Conservation (phyloP, 2,888 invertebrate species). For the Timema podura region DNA sequence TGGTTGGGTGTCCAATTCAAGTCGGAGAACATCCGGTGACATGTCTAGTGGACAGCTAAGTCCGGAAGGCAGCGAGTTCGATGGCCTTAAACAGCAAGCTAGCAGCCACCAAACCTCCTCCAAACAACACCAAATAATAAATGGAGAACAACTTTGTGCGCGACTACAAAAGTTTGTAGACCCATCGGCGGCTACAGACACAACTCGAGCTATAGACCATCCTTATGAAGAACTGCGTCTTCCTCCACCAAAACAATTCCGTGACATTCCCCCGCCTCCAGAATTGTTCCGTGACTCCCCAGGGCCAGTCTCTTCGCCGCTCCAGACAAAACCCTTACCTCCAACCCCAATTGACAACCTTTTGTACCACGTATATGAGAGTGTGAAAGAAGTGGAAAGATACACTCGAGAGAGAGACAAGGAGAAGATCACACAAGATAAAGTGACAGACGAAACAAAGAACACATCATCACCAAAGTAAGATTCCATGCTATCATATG, state of each 20-base stretch:
- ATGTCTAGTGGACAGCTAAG: conserved; percentile 44
- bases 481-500: conserved; percentile 21
- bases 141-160: conserved; percentile 63
- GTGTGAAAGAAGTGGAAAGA: conserved; percentile 44
- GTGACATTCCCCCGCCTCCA: conserved; percentile 73
- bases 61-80: conserved; percentile 33
- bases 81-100: conserved; percentile 13
- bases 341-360: conserved; percentile 63
- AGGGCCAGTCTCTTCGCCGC: conserved; percentile 23
- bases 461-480: conserved; percentile 29
- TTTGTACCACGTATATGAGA: conserved; percentile 76
- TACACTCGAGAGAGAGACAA: neutral
- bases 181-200: conserved; percentile 24
- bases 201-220: conserved; percentile 27
- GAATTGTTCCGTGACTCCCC: conserved; percentile 61
- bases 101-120: conserved; percentile 14
- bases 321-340: conserved; percentile 20
- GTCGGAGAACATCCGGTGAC: conserved; percentile 51
- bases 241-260: conserved; percentile 80
- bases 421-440: conserved; percentile 19
- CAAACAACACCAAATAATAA: conserved; percentile 27
- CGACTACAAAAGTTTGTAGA: conserved; percentile 59
- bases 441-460: conserved; percentile 20
- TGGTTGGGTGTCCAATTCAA: conserved; percentile 76
- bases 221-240: conserved; percentile 59